A percentile compares a stretch with the other conserved stretches of the same genome.
Conservation (phyloP, 2,888 invertebrate species). For the Theodoxus fluviatilis region DNA sequence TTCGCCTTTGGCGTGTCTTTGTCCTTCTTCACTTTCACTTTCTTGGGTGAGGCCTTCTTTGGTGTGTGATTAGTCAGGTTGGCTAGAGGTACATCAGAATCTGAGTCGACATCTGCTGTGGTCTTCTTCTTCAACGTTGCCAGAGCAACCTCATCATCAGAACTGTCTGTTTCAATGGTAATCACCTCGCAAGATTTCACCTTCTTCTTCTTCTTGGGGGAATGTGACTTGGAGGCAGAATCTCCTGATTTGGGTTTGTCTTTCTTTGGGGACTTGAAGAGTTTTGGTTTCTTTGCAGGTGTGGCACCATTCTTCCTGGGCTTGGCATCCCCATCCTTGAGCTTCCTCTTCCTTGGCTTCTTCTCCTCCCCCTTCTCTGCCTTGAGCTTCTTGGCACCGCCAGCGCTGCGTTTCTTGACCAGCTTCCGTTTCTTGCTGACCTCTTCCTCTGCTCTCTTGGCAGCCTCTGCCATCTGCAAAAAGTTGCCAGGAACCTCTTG, state of each 20-base stretch:
- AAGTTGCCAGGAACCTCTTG: too few species aligned
- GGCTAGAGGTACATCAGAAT: slow-evolving; percentile 47
- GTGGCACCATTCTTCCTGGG: neutral
- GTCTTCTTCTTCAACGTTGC: slow-evolving; percentile 37
- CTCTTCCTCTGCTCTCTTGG: slow-evolving; percentile 43
- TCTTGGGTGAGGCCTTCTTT: too few species aligned
- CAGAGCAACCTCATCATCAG: slow-evolving; percentile 37
- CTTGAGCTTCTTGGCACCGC: slow-evolving; percentile 41
- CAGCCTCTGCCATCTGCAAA: slow-evolving; percentile 47
- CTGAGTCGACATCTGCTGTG: slow-evolving; percentile 29
- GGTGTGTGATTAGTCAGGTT: slow-evolving; percentile 42
- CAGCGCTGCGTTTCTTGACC: slow-evolving; percentile 26
- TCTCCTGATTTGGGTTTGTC: slow-evolving; percentile 25
- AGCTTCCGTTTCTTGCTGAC: slow-evolving; percentile 39
- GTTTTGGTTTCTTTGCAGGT: slow-evolving; percentile 11
- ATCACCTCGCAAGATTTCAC: slow-evolving; percentile 27
- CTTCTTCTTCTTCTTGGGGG: slow-evolving; percentile 31
- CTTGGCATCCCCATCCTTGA: slow-evolving; percentile 1
- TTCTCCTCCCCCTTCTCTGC: slow-evolving; percentile 39
- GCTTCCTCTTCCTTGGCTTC: slow-evolving; percentile 30
- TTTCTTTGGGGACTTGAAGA: slow-evolving; percentile 19
- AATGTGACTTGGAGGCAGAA: slow-evolving; percentile 24
- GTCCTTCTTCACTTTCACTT: too few species aligned
- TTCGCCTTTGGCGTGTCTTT: slow-evolving; percentile 3
- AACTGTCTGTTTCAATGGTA: slow-evolving; percentile 27